These are phyloP conservation scores for Cantharis rustica DNA, from an alignment of 2,888 invertebrate genomes.

Conservation along the genomic window DNA sequence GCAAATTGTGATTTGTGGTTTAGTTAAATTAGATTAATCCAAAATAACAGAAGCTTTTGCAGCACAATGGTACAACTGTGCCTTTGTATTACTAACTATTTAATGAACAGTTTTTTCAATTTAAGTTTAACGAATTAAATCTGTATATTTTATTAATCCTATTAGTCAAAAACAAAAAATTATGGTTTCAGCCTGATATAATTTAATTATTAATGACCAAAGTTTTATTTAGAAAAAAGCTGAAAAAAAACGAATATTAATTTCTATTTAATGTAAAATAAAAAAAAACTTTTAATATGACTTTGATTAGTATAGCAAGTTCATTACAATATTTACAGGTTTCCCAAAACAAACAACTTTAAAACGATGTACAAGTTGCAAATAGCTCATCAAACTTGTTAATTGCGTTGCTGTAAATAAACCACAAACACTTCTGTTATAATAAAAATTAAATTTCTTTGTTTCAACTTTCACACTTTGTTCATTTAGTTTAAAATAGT, in stretches of 20 bases:
- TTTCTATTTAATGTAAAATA: neutral
- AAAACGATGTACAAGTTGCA: neutral
- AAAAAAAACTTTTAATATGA: neutral
- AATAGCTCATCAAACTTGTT: neutral
- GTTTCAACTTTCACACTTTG: neutral
- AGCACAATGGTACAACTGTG: neutral
- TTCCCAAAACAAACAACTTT: neutral
- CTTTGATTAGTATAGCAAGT: neutral
- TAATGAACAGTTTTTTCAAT: neutral
- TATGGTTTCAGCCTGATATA: neutral
- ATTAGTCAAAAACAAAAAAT: neutral
- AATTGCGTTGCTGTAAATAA: neutral
- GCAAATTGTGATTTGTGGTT: neutral
- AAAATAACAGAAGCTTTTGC: neutral
- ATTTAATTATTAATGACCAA: neutral
- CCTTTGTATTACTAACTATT: neutral
- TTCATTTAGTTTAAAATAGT: neutral
- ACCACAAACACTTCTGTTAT: neutral
- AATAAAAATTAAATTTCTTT: neutral
- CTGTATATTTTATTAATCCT: neutral
- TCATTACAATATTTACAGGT: neutral
- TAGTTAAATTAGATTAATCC: neutral
- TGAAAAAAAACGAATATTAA: neutral
- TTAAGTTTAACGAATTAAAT: neutral
- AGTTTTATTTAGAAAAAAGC: neutral